Base-by-base conservation (phyloP, 2,113 vertebrate species). In the Litocranius walleri region DNA sequence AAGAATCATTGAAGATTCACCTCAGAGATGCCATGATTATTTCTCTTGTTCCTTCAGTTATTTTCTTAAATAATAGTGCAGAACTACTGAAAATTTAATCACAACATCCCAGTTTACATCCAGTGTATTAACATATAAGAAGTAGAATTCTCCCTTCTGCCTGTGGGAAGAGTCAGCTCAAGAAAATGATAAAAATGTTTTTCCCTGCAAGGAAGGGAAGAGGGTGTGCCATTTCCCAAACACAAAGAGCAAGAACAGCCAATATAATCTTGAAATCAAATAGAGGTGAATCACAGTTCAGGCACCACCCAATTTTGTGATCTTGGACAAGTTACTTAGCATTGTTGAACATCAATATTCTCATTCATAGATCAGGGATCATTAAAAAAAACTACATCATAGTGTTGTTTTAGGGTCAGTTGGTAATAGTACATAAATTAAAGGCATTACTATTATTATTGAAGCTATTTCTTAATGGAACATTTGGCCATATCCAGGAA, bases 11-110 rank as follows among this genome's bases (percentile, higher is more conserved):
- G 52, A 95, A 67, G 45, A 81, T 92, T 86, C 54, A 57, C 45
- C 19, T 96, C 64, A 84, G 74, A 96, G 93, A 97, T 61, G 8
- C 40, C 5, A 25, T 91, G 64, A 87, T 98, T 96, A 90, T 90
- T 94, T 95, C 84, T 97, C 43, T 92, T 97, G 43, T 91, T 97
- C n/a, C 29, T 95, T 59, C 17, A 89, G 54, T 77, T 95, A 45
- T 95, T 97, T 92, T 95, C 67, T 89, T 89, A 85, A 96, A 82
- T 54, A 95, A 91, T 48, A 91, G 80, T 59, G 40, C n/a, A 84
- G 56, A 97, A 89, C 81, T 67, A 9, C 36, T 88, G 67, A 92
- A 95, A 83, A 95, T 88, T 62, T 87, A 96, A 85, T 50, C 29
- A 59, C 36, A 93, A 48, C 19, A 61, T 74, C 33, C 33, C 45